Percentiles rank a stretch among this genome's conserved stretches.
phyloP scores from a whole-genome alignment of 2,888 invertebrate species.

The Xylophagus ater region DNA sequence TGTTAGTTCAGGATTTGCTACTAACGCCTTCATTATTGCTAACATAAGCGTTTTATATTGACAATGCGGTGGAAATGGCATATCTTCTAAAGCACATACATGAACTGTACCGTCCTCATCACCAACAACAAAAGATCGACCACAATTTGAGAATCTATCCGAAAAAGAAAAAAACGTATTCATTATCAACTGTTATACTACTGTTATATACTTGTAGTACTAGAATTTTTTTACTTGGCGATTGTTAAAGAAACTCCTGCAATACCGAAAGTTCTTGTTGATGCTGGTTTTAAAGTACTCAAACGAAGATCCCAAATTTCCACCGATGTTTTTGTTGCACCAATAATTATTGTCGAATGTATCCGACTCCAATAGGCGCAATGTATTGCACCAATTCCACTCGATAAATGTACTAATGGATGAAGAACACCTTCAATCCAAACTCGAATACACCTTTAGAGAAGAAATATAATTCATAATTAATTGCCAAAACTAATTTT shows the following conservation, averaged over 20 bases:
- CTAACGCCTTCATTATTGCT: conserved; percentile 51
- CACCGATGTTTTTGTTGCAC: conserved; percentile 52
- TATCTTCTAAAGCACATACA: conserved; percentile 59
- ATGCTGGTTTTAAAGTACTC: conserved; percentile 53
- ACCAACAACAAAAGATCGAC: conserved; percentile 56
- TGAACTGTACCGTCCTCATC: conserved; percentile 56
- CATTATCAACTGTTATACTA: too few relatives aligned
- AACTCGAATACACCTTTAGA: conserved; percentile 49
- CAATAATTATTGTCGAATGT: conserved; percentile 62
- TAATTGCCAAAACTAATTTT: neutral
- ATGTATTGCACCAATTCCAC: conserved; percentile 42
- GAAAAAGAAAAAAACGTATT: too few relatives aligned
- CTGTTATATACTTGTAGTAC: too few relatives aligned
- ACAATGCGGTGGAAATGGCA: conserved; percentile 61
- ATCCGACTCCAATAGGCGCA: conserved; percentile 61
- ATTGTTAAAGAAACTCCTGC: conserved; percentile 6
- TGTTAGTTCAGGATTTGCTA: conserved; percentile 50
- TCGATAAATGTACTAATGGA: conserved; percentile 48
- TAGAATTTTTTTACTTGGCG: conserved; percentile 25
- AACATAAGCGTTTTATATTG: conserved; percentile 52
- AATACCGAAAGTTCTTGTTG: conserved; percentile 25
- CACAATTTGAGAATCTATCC: conserved; percentile 55
- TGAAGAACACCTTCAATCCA: conserved; percentile 61
- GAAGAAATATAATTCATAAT: too few relatives aligned
- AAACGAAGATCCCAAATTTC: conserved; percentile 70